These are phyloP conservation scores for Piezodorus guildinii DNA, from an alignment of 1,140 invertebrate genomes.

Conservation along the genomic window DNA sequence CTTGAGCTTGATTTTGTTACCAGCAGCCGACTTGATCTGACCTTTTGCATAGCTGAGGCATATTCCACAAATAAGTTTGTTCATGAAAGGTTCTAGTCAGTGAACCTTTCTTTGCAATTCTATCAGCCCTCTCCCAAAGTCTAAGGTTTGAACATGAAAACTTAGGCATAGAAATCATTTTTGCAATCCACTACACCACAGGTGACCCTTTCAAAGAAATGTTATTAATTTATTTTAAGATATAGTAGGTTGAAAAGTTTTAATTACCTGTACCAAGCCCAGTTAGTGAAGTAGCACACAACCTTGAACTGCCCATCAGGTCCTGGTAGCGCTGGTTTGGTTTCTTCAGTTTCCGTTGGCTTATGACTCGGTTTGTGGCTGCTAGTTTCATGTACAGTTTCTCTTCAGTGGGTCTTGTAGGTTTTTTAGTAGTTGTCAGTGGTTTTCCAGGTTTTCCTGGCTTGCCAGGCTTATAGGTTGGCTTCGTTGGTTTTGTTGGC, in stretches of 20 bases:
- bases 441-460: conserved; percentile 22
- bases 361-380: neutral
- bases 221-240: too few species aligned
- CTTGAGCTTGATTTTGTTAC: too few species aligned
- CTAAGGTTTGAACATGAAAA: too few species aligned
- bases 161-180: too few species aligned
- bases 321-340: conserved; percentile 2
- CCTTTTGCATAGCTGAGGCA: too few species aligned
- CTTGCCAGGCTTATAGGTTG: conserved; percentile 7
- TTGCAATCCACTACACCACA: too few species aligned
- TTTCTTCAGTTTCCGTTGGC: conserved; percentile 10
- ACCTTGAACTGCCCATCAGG: conserved; percentile 41
- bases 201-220: too few species aligned
- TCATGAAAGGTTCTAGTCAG: too few species aligned
- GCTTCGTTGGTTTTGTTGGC: conserved; percentile 16
- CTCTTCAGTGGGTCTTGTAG: conserved; percentile 6
- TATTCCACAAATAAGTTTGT: too few species aligned
- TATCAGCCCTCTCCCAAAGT: too few species aligned
- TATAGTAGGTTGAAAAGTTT: neutral
- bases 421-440: conserved; percentile 14
- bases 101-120: too few species aligned
- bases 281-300: conserved; percentile 58
- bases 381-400: neutral
- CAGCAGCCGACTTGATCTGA: too few species aligned
- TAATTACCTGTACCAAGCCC: conserved; percentile 48